Evolutionary conservation across 2,888 invertebrate species (phyloP), one percentile per base, ranked within the genome.

Genomic region (Drepanosiphum platanoidis): DNA sequence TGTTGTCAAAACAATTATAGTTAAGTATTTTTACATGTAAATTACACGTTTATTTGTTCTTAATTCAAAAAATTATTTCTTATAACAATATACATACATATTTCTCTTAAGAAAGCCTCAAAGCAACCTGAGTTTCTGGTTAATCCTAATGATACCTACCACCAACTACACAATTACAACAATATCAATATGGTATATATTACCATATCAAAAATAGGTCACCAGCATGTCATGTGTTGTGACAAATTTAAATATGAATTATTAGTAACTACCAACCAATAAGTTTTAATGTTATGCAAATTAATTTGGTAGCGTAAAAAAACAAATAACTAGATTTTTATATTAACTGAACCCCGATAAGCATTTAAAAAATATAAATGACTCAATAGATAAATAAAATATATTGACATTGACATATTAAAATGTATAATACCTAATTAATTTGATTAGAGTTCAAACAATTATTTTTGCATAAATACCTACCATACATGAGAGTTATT

Each of bases 171-270:
- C 22, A 52, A 52, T 22, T 30, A 68, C 8, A 34, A 64, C 15
- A 32, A 34, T n/a, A n/a, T n/a, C n/a, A n/a, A 32, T 4, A 34
- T 34, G 4, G 68, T 34, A 32, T 72, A 15, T 32, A 82, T 82
- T 82, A 82, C 0, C 71, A 82, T 72, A 82, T 61, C 61, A 78
- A 15, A 78, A 78, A 82, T 82, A 72, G 71, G 58, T 82, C 81
- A 58, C 52, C 36, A 52, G 27, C 8, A 32, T 72, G 81, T 70
- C 36, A 70, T 30, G 39, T 8, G 30, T 61, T 58, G 27, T 3
- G n/a, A 42, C 61, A 82, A 72, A 72, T n/a, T 32, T 34, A 27
- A 52, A 36, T 70, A 32, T 39, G 71, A 58, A 52, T 70, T 70
- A 70, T 81, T 81, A 70, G 11, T n/a, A 71, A 52, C 27, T 9